These are phyloP conservation scores for Ommatoiulus sabulosus DNA, from an alignment of 2,888 invertebrate species.

Conservation along the genomic window DNA sequence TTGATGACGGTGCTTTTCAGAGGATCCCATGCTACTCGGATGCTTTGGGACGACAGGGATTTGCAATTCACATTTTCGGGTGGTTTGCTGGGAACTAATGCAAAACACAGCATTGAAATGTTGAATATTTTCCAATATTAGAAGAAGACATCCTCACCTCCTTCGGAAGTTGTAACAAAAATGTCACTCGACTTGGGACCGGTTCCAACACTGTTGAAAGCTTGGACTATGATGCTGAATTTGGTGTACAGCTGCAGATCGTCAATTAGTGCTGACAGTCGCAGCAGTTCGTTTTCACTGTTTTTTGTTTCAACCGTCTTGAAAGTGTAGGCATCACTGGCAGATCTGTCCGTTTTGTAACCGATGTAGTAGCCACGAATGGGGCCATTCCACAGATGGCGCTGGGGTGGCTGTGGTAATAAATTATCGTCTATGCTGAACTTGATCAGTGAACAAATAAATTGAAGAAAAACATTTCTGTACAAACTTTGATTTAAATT, in stretches of 20 bases:
- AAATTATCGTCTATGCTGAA: not conserved
- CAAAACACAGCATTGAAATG: not conserved
- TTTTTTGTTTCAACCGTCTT: slow-evolving; percentile 43
- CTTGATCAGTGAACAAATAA: not conserved
- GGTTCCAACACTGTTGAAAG: slow-evolving; percentile 57
- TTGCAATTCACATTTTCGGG: slow-evolving; percentile 67
- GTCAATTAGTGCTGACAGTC: slow-evolving; percentile 13
- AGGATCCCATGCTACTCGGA: slow-evolving; percentile 67
- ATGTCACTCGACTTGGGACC: slow-evolving; percentile 56
- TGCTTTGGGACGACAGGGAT: slow-evolving; percentile 66
- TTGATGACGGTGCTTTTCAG: slow-evolving; percentile 67
- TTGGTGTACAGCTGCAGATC: slow-evolving; percentile 55
- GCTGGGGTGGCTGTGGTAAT: slow-evolving; percentile 47
- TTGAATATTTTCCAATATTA: not conserved
- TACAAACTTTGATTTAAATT: no score
- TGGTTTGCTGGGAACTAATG: slow-evolving; percentile 67
- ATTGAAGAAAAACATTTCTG: no score
- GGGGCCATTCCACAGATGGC: slow-evolving; percentile 56
- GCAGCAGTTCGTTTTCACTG: not conserved
- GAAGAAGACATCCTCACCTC: slow-evolving; percentile 45
- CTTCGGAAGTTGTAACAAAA: slow-evolving; percentile 54
- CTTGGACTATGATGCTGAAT: slow-evolving; percentile 53
- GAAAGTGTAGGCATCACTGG: slow-evolving; percentile 51
- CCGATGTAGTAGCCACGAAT: slow-evolving; percentile 56
- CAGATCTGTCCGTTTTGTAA: slow-evolving; percentile 27